Evolutionary conservation across 2,888 invertebrate genomes (phyloP).

Genomic region (Tachystola acroxantha): DNA sequence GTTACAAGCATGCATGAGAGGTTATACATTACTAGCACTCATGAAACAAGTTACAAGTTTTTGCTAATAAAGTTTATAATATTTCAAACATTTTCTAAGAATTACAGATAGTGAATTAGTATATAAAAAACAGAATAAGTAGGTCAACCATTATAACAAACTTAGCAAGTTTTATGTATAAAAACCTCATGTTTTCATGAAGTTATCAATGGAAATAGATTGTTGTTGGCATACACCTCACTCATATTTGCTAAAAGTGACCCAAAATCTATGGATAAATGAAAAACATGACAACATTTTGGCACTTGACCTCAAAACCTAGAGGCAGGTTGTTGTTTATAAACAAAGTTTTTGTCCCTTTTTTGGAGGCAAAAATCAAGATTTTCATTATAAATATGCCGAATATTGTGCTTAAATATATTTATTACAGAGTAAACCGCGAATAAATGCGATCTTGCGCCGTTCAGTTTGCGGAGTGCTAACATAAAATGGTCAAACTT

Average conservation of each 20-base stretch:
- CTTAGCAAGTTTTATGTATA: slow-evolving; percentile 8
- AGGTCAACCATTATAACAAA: slow-evolving; percentile 7
- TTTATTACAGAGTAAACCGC: background rate
- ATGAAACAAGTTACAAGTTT: background rate
- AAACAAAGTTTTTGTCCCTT: slow-evolving; percentile 11
- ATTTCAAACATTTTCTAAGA: too few species aligned
- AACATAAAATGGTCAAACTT: slow-evolving; percentile 2
- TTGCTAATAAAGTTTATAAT: too few species aligned
- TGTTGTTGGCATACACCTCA: background rate
- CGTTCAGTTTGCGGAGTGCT: background rate
- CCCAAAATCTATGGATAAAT: background rate
- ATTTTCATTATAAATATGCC: background rate
- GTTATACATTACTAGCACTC: background rate
- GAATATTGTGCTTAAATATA: background rate
- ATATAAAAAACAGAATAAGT: slow-evolving; percentile 1
- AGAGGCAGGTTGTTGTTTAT: slow-evolving; percentile 15
- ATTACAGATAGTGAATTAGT: too few species aligned
- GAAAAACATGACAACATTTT: slow-evolving; percentile 10
- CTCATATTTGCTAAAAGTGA: background rate
- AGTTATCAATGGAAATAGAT: slow-evolving; percentile 6
- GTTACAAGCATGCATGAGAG: slow-evolving; percentile 8
- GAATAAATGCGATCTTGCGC: too few species aligned
- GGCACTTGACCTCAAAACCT: slow-evolving; percentile 13
- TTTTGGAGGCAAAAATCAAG: background rate
- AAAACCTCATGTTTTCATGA: background rate